phyloP scores from a whole-genome alignment of 2,888 invertebrate species.

The Agyllia agylla region DNA sequence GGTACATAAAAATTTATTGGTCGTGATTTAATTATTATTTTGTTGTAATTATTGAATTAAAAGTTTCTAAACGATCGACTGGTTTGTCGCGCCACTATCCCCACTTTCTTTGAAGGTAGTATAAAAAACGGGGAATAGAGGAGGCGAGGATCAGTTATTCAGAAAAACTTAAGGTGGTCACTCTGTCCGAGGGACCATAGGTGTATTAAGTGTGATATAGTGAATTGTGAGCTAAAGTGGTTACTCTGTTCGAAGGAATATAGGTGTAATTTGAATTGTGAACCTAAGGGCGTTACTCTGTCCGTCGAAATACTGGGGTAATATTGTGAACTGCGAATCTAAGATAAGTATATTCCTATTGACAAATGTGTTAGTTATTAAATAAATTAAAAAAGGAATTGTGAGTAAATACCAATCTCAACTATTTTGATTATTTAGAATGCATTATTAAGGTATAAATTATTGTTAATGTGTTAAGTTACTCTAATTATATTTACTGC shows the following conservation, averaged over 20 bases:
- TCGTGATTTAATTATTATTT: not conserved
- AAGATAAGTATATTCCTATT: not conserved
- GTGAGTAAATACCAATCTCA: not conserved
- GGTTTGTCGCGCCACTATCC: not conserved
- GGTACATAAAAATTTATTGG: not conserved
- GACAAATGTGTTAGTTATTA: not conserved
- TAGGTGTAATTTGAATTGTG: not conserved
- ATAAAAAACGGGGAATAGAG: not conserved
- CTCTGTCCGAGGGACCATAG: no score
- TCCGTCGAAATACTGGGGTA: not conserved
- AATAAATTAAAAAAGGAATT: no score
- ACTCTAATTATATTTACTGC: not conserved
- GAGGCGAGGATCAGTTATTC: not conserved
- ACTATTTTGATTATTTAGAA: not conserved
- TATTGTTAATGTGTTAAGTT: not conserved
- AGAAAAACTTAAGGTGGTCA: not conserved
- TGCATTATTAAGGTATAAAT: not conserved
- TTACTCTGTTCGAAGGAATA: no score
- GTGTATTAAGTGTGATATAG: not conserved
- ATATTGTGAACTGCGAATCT: not conserved
- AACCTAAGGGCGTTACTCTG: not conserved
- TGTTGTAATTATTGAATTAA: not conserved
- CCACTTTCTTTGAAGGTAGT: not conserved
- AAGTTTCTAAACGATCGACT: not conserved
- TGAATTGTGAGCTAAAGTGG: no score